Conservation (phyloP, 2,797 vertebrate species). For the Hypotaenidia okinawae region DNA sequence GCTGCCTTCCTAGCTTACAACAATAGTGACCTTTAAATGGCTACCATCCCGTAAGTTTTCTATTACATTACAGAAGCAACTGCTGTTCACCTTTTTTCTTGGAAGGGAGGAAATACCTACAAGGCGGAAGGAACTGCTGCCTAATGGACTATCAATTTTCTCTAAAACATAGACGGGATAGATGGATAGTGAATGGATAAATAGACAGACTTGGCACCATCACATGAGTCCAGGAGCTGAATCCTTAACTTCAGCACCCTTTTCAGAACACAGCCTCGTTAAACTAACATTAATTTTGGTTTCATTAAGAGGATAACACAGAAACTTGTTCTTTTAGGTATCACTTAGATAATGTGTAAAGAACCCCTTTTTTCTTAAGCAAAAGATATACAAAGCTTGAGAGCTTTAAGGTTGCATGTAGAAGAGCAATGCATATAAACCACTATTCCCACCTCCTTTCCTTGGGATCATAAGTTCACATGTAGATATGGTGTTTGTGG, state of each 20-base stretch:
- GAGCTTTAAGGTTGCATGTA: neutral
- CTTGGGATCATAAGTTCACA: neutral
- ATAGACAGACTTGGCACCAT: neutral
- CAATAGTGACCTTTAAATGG: neutral
- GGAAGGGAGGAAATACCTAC: neutral
- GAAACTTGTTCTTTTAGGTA: neutral
- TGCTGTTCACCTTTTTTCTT: neutral
- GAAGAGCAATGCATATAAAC: neutral
- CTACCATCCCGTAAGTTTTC: neutral
- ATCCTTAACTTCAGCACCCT: neutral
- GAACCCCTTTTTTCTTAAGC: neutral
- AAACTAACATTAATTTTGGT: neutral
- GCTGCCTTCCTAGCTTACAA: neutral
- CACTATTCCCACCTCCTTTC: neutral
- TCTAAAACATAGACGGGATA: neutral
- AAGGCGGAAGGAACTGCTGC: neutral
- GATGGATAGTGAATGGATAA: neutral
- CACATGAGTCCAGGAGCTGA: neutral
- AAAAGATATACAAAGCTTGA: neutral
- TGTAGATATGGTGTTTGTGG: too few relatives aligned
- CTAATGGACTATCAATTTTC: conserved; percentile 12
- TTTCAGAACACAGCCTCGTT: neutral
- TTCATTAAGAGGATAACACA: neutral
- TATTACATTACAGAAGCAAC: neutral
- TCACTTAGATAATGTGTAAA: neutral